Conservation (phyloP, 2,113 vertebrate species). For the Myrmophylax atrothorax region DNA sequence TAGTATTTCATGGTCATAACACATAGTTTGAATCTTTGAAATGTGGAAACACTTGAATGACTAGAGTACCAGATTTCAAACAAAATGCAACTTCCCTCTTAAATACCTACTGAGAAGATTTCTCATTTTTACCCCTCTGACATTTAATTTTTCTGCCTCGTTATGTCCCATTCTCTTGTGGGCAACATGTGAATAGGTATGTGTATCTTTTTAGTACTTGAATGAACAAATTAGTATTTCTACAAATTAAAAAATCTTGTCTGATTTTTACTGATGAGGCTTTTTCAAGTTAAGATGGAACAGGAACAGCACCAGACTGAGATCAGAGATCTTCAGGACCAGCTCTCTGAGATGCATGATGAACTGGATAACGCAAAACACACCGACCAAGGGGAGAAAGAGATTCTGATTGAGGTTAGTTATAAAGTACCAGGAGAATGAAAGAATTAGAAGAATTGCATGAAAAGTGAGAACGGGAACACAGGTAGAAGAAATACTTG, state of each 20-base stretch:
- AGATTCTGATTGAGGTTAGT: conserved; percentile 85
- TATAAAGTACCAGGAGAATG: not conserved
- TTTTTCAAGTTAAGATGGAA: conserved; percentile 98
- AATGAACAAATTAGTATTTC: not conserved
- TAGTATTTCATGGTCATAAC: not conserved
- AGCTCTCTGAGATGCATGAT: conserved; percentile 98
- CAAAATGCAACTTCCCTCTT: not conserved
- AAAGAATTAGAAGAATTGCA: not conserved
- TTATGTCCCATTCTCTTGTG: not conserved
- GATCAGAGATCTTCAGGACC: conserved; percentile 96
- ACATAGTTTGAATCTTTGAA: not conserved
- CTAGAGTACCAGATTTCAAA: not conserved
- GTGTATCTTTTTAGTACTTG: not conserved
- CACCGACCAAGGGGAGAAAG: conserved; percentile 82
- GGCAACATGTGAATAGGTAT: not conserved
- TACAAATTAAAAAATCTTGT: not conserved
- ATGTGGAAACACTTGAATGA: not conserved
- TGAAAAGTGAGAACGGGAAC: not conserved
- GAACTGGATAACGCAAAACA: conserved; percentile 90
- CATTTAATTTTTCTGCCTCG: not conserved
- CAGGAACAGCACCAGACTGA: conserved; percentile 93
- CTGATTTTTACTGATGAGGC: conserved; percentile 69
- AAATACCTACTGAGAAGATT: not conserved
- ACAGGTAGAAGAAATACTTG: not conserved
- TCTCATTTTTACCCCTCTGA: not conserved